Evolutionary conservation across 2,888 invertebrate genomes (phyloP), one percentile per base, ranked within the genome.

Genomic region (Platypus cylindrus): DNA sequence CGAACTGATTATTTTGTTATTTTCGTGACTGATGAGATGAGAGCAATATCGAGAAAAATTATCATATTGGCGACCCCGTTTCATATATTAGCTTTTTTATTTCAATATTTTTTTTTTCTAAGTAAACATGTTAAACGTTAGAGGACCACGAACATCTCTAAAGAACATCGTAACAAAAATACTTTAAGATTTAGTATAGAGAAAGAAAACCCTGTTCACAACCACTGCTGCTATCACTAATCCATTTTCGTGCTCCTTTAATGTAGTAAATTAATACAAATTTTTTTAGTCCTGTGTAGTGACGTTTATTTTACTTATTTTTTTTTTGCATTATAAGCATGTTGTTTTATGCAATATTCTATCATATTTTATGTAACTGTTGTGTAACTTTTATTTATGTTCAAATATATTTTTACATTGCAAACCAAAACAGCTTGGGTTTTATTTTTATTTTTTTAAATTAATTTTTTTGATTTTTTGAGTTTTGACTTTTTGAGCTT

Each of bases 321-420:
- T 56, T 55, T 55, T 50, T 58, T 56, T 61, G 61, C 60, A 61
- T 58, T 56, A 39, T 56, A 36, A 36, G 63, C 63, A 63, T 62
- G 62, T 62, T 61, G 62, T 59, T 61, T 59, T 58, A 62, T 61
- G 61, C 62, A 62, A 62, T 63, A 62, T 61, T 56, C 55, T 53
- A 43, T 58, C 55, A 61, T 60, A 61, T 62, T 62, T 60, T 61
- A 62, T 61, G 60, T 62, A 61, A 41, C 56, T 62, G 62, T 62
- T 62, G 62, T 62, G 56, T 58, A 56, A 58, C 57, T 53, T 58
- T 58, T 58, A 60, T 60, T 61, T 61, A 61, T 62, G 61, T 62
- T 62, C 56, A 62, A 62, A 62, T 62, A 62, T 62, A 62, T 62
- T 62, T 62, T 62, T 62, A 60, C 61, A 60, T 58, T 57, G 60